Conservation (phyloP, 2,888 invertebrate species). For the Cephalotes varians region DNA sequence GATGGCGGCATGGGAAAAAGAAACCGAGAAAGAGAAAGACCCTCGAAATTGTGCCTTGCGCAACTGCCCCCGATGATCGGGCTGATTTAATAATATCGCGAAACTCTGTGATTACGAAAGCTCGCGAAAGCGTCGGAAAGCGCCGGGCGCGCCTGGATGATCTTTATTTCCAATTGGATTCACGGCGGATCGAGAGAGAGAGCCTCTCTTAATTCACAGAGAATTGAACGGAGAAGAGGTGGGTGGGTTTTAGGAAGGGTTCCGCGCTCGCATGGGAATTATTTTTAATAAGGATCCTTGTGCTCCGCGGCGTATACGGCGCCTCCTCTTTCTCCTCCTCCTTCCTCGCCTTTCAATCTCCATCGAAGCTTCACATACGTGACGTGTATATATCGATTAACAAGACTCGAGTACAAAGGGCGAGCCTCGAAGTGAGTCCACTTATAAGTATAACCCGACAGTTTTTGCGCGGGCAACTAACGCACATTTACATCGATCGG, state of each 20-base stretch:
- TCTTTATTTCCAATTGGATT: constrained; percentile 80
- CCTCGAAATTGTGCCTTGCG: constrained; percentile 29
- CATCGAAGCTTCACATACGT: constrained; percentile 47
- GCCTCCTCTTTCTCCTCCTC: constrained; percentile 44
- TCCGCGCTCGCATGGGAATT: constrained; percentile 70
- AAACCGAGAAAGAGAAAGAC: constrained; percentile 17
- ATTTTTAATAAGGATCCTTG: constrained; percentile 77
- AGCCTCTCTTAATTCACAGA: constrained; percentile 71
- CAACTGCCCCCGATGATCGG: constrained; percentile 62
- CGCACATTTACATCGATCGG: constrained; percentile 36
- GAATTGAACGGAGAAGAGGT: constrained; percentile 67
- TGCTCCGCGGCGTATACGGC: constrained; percentile 50
- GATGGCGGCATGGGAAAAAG: not conserved
- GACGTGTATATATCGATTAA: constrained; percentile 55
- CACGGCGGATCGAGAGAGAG: constrained; percentile 63
- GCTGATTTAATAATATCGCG: constrained; percentile 80
- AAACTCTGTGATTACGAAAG: constrained; percentile 79
- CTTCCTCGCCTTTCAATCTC: constrained; percentile 47
- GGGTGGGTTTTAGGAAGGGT: constrained; percentile 63
- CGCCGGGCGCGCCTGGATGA: constrained; percentile 60
- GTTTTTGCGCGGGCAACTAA: constrained; percentile 44
- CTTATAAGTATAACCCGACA: constrained; percentile 50
- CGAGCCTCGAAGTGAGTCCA: constrained; percentile 41
- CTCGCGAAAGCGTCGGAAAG: constrained; percentile 70
- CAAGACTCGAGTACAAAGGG: constrained; percentile 49